Evolutionary conservation across 1,140 invertebrate species (phyloP).

Genomic region (Conopomorpha cramerella): DNA sequence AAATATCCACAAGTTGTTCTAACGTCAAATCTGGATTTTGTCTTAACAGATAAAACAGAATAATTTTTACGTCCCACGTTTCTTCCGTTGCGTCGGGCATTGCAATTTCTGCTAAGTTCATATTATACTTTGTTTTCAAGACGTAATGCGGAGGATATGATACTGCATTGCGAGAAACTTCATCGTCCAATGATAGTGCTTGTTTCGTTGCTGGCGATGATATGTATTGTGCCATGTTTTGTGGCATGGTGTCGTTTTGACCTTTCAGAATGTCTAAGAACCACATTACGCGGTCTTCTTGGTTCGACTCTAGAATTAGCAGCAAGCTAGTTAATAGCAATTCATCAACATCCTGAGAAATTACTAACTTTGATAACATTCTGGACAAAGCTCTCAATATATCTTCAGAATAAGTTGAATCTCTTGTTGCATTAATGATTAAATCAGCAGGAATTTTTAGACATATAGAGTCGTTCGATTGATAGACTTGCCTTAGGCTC

Average conservation of each 20-base stretch:
- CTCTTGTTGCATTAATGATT: not conserved
- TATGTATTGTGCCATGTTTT: slow-evolving; percentile 22
- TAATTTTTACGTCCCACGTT: slow-evolving; percentile 46
- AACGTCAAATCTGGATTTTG: slow-evolving; percentile 27
- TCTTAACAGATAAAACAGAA: slow-evolving; percentile 38
- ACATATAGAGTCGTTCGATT: not conserved
- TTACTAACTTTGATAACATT: slow-evolving; percentile 25
- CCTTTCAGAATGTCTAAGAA: slow-evolving; percentile 29
- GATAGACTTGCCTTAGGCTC: slow-evolving; percentile 4
- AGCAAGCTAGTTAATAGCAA: slow-evolving; percentile 29
- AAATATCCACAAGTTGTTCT: slow-evolving; percentile 35
- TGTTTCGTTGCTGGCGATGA: slow-evolving; percentile 21
- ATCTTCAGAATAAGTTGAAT: not conserved
- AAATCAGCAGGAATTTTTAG: not conserved
- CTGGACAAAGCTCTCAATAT: slow-evolving; percentile 17
- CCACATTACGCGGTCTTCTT: too few species aligned
- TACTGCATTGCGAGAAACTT: slow-evolving; percentile 17
- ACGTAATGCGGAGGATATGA: slow-evolving; percentile 37
- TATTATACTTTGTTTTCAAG: slow-evolving; percentile 42
- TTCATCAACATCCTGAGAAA: slow-evolving; percentile 36
- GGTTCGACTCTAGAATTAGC: slow-evolving; percentile 18
- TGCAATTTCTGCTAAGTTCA: slow-evolving; percentile 36
- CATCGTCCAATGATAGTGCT: slow-evolving; percentile 24
- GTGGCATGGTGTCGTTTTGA: slow-evolving; percentile 28
- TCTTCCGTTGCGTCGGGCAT: slow-evolving; percentile 40